Percentiles rank a stretch among this genome's conserved stretches.
Conservation (phyloP, 2,113 vertebrate genomes). For the Chionomys nivalis region DNA sequence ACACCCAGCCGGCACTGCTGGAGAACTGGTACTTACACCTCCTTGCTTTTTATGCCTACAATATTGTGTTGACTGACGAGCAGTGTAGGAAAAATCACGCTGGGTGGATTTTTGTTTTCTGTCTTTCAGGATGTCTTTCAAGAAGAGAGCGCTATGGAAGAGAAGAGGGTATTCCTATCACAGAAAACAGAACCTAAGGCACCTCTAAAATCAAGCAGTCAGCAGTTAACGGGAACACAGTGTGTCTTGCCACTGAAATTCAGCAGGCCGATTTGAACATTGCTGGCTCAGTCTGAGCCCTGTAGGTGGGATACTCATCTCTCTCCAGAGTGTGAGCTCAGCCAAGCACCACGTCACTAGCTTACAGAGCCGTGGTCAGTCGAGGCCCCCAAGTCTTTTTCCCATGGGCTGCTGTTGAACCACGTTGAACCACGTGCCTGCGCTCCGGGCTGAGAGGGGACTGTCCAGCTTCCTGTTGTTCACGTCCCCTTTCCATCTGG, state of each 20-base stretch:
- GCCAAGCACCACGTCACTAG: background rate
- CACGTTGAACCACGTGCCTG: background rate
- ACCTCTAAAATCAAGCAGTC: background rate
- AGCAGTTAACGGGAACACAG: background rate
- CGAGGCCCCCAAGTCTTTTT: background rate
- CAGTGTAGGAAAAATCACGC: background rate
- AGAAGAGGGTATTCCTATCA: background rate
- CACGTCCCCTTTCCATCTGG: background rate
- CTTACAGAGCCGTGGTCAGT: fast-evolving
- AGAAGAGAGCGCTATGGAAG: background rate
- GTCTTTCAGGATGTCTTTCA: background rate
- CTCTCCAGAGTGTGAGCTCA: background rate
- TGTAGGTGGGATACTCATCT: background rate
- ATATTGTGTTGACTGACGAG: background rate
- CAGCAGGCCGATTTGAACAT: background rate
- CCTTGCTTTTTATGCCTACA: background rate
- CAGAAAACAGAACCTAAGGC: background rate
- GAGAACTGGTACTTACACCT: too few species aligned
- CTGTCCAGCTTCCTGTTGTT: background rate
- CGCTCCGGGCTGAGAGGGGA: background rate
- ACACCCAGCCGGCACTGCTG: background rate
- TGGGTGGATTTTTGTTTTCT: background rate
- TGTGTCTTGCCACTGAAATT: background rate
- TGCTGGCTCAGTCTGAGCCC: background rate
- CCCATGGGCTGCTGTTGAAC: background rate